These are phyloP conservation scores for Eucidaris tribuloides DNA, from an alignment of 35 echinoderm and acorn worm species.

Conservation along the genomic window DNA sequence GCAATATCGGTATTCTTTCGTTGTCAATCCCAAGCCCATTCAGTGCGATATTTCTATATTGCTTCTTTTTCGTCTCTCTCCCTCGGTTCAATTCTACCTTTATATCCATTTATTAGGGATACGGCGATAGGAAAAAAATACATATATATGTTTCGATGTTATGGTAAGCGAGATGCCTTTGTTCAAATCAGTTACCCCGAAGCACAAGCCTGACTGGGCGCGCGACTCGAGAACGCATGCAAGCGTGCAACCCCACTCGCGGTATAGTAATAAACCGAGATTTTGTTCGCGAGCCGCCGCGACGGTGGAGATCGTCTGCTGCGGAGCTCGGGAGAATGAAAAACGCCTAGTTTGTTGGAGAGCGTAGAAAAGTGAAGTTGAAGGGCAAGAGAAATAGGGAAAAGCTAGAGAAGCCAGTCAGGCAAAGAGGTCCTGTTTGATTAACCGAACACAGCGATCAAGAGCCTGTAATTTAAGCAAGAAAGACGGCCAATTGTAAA, in stretches of 20 bases:
- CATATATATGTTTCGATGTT: constrained; percentile 22
- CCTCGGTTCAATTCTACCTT: no score
- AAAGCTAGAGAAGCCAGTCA: no score
- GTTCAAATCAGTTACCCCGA: neutral
- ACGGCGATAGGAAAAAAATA: no score
- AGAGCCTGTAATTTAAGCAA: neutral
- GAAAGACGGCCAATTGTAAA: neutral
- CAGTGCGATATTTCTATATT: no score
- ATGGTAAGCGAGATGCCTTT: neutral
- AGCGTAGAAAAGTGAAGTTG: neutral
- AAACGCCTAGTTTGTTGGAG: neutral
- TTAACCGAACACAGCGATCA: neutral
- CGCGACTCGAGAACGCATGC: neutral
- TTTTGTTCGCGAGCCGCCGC: no score
- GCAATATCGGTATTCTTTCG: no score
- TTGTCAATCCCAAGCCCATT: no score
- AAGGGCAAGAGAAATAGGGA: neutral
- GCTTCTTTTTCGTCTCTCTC: no score
- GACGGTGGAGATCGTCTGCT: no score
- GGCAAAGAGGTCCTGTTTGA: neutral
- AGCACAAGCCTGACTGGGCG: neutral
- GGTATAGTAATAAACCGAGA: no score
- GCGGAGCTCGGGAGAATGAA: neutral
- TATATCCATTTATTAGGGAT: no score
- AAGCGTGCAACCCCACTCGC: neutral